A percentile compares a stretch with the other conserved stretches of the same genome.
Evolutionary conservation across 2,888 invertebrate species (phyloP).

Genomic region (Agrilus cyanescens): DNA sequence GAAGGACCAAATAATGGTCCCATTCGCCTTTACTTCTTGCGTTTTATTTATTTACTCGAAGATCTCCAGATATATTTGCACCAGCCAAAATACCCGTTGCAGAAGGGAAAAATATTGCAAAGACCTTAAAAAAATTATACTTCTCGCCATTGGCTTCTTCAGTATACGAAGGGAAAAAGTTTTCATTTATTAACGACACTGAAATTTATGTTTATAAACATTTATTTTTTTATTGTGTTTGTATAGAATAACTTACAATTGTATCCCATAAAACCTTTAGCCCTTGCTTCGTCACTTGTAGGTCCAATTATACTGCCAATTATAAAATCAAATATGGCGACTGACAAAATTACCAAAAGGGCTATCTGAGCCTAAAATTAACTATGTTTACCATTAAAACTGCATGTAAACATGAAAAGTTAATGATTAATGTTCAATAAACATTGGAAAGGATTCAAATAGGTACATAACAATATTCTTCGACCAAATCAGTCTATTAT

Average conservation of each 20-base stretch:
- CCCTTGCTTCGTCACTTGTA: constrained; percentile 49
- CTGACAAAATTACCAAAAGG: constrained; percentile 65
- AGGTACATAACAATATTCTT: no score
- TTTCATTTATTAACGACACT: constrained; percentile 61
- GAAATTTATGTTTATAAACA: constrained; percentile 7
- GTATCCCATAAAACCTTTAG: constrained; percentile 83
- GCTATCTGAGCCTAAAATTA: constrained; percentile 68
- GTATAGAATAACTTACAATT: constrained; percentile 50
- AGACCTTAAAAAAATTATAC: constrained; percentile 88
- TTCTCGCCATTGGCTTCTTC: constrained; percentile 54
- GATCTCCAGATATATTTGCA: constrained; percentile 95
- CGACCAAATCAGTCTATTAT: no score
- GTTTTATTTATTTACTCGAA: constrained; percentile 52
- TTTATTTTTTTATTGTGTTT: constrained; percentile 7
- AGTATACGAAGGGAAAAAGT: constrained; percentile 67
- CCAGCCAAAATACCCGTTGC: constrained; percentile 96
- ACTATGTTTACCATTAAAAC: constrained; percentile 1
- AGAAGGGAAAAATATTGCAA: constrained; percentile 96
- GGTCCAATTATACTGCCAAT: constrained; percentile 82
- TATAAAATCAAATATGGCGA: constrained; percentile 80
- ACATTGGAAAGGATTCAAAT: no score
- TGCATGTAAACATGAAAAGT: neutral
- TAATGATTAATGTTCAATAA: no score
- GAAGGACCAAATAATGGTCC: neutral
- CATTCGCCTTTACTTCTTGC: neutral